phyloP scores from a whole-genome alignment of 2,797 vertebrate genomes.

The Gila robusta region DNA sequence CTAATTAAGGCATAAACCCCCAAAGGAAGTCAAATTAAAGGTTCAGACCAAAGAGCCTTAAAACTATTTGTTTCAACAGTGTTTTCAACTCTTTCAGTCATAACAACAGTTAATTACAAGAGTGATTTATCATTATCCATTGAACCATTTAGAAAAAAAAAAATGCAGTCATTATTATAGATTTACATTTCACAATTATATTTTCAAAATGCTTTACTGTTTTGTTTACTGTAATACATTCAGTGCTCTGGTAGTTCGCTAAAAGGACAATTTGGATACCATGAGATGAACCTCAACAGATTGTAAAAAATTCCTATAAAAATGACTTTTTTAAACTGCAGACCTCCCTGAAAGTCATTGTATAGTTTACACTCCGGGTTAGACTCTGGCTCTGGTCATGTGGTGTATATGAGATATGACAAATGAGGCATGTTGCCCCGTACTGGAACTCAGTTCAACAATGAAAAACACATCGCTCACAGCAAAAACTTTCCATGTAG shows the following conservation, averaged over 20 bases:
- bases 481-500: conserved; percentile 33
- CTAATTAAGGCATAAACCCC: background rate
- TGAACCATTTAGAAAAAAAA: conserved; percentile 9
- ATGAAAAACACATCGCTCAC: conserved; percentile 11
- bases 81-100: background rate
- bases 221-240: background rate
- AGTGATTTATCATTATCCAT: background rate
- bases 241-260: background rate
- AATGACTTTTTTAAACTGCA: background rate
- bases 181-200: background rate
- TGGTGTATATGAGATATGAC: conserved; percentile 31
- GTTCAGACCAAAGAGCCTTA: background rate
- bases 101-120: background rate
- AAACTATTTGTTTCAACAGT: background rate
- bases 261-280: background rate
- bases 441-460: conserved; percentile 1
- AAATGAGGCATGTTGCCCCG: conserved; percentile 19
- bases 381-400: background rate
- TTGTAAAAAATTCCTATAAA: background rate
- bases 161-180: background rate
- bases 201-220: background rate
- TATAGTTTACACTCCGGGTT: background rate
- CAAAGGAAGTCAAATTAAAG: conserved; percentile 1
- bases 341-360: conserved; percentile 19
- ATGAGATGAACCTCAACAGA: conserved; percentile 1